Conservation (phyloP, 2,797 vertebrate species). For the Gymnocypris eckloni region DNA sequence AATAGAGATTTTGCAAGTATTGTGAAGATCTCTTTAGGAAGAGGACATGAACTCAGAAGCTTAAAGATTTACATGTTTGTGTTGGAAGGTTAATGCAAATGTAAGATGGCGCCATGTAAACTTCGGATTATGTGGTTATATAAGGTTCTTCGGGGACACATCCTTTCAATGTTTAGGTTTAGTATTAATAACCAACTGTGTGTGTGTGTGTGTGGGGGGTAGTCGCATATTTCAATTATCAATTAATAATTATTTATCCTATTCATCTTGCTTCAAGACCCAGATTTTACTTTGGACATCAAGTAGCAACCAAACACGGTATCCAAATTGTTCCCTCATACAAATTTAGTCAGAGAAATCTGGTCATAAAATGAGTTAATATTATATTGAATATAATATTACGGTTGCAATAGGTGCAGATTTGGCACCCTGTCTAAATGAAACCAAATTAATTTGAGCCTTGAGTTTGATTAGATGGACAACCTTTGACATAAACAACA, state of each 20-base stretch:
- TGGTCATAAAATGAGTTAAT: not conserved
- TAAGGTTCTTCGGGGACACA: not conserved
- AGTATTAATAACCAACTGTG: not conserved
- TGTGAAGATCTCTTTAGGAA: slow-evolving; percentile 56
- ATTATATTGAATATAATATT: not conserved
- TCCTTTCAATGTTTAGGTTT: not conserved
- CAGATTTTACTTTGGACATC: not conserved
- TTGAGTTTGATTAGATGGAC: not conserved
- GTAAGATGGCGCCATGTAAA: slow-evolving; percentile 14
- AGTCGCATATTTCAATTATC: not conserved
- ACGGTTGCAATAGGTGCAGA: not conserved
- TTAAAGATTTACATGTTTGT: slow-evolving; percentile 40
- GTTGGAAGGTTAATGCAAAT: slow-evolving; percentile 43
- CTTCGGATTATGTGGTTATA: slow-evolving; percentile 4
- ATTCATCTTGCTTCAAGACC: not conserved
- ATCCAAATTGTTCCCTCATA: not conserved
- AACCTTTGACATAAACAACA: not conserved
- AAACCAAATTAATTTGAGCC: not conserved
- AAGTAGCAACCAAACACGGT: not conserved
- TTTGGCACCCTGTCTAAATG: not conserved
- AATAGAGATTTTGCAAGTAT: slow-evolving; percentile 69
- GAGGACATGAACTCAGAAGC: slow-evolving; percentile 63
- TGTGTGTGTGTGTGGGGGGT: no score
- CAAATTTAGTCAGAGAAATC: not conserved
- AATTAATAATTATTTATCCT: not conserved